Conservation (phyloP, 1,140 invertebrate species). For the Patella vulgata region DNA sequence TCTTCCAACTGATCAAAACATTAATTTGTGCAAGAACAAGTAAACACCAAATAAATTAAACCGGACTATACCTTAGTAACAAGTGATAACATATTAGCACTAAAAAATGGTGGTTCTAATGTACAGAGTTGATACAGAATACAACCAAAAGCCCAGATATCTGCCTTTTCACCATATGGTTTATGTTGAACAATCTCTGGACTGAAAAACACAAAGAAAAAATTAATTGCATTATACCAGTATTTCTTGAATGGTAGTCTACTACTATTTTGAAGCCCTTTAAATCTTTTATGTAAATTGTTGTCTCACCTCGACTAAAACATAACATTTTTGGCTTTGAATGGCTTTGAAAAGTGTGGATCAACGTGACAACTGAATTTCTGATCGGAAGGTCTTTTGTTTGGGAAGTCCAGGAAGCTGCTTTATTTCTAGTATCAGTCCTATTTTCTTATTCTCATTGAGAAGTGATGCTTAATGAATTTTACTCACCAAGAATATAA, state of each 20-base stretch:
- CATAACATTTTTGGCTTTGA: too few relatives aligned
- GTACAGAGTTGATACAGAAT: slow-evolving; percentile 68
- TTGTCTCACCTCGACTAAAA: too few relatives aligned
- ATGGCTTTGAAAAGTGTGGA: too few relatives aligned
- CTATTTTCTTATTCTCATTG: too few relatives aligned
- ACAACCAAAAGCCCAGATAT: slow-evolving; percentile 68
- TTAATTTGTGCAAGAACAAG: too few relatives aligned
- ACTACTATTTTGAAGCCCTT: too few relatives aligned
- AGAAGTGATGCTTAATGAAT: too few relatives aligned
- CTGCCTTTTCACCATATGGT: slow-evolving; percentile 68
- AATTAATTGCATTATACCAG: not conserved
- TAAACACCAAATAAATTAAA: not conserved
- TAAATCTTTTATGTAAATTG: not conserved
- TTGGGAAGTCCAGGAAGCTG: too few relatives aligned
- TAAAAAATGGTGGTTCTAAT: slow-evolving; percentile 65
- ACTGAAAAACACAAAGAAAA: slow-evolving; percentile 42
- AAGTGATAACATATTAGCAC: slow-evolving; percentile 64
- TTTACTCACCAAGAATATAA: slow-evolving; percentile 65
- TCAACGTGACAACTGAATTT: too few relatives aligned
- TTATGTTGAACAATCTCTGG: slow-evolving; percentile 67
- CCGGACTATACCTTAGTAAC: slow-evolving; percentile 56
- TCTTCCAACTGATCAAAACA: too few relatives aligned
- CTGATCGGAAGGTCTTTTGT: too few relatives aligned
- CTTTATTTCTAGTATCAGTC: too few relatives aligned
- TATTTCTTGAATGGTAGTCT: not conserved